Percentiles rank a stretch among this genome's conserved stretches.
Evolutionary conservation across 2,797 vertebrate species (phyloP).

Genomic region (Apogon talboti): DNA sequence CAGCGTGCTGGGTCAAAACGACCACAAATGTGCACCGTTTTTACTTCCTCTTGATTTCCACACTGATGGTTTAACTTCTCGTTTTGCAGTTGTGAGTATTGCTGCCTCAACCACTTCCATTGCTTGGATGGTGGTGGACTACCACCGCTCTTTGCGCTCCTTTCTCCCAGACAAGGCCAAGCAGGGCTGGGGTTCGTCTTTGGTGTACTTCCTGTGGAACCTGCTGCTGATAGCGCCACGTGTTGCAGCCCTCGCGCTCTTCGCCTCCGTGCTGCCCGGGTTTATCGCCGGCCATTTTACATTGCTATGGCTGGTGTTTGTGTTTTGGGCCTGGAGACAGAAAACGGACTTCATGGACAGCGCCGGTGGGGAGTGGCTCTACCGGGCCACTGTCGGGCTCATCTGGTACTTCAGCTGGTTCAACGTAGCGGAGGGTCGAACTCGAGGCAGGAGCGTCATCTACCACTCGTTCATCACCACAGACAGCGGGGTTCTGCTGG

Average conservation of each 20-base stretch:
- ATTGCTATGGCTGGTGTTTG: constrained; percentile 84
- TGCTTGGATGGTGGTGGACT: constrained; percentile 94
- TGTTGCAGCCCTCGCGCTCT: constrained; percentile 85
- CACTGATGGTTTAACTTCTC: constrained; percentile 14
- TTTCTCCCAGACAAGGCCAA: constrained; percentile 89
- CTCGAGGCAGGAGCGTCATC: constrained; percentile 85
- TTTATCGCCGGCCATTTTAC: constrained; percentile 85
- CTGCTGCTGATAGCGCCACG: constrained; percentile 91
- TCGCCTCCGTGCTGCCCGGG: constrained; percentile 84
- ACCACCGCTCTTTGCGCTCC: constrained; percentile 92
- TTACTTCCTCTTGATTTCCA: constrained; percentile 18
- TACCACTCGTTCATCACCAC: constrained; percentile 87
- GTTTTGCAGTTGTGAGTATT: constrained; percentile 85
- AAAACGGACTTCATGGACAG: constrained; percentile 91
- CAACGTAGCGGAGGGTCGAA: constrained; percentile 88
- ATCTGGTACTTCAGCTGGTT: constrained; percentile 99
- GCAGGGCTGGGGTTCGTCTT: constrained; percentile 82
- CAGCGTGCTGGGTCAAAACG: neutral
- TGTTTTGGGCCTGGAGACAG: constrained; percentile 89
- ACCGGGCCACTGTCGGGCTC: constrained; percentile 88
- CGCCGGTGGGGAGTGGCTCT: constrained; percentile 84
- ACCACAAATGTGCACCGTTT: neutral
- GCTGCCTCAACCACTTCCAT: constrained; percentile 88
- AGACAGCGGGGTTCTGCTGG: constrained; percentile 84
- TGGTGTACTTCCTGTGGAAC: constrained; percentile 94